Percentiles rank a stretch among this genome's conserved stretches.
Evolutionary conservation across 2,888 invertebrate species (phyloP).

Genomic region (Cerastis leucographa): DNA sequence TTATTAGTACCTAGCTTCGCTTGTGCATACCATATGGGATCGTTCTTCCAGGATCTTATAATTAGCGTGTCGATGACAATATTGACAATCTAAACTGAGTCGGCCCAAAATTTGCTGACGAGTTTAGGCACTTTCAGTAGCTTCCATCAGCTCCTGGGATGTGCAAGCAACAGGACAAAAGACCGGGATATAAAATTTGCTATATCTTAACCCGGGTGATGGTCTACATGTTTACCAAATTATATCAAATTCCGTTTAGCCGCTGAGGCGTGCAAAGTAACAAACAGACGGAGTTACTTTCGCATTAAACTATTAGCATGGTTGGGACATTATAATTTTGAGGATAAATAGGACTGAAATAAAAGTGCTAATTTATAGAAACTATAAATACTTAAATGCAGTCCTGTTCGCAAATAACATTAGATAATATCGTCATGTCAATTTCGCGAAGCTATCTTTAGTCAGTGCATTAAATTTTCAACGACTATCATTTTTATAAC

Average conservation of each 20-base stretch:
- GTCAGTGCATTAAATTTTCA: constrained; percentile 23
- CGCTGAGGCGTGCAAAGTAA: not conserved
- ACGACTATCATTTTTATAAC: constrained; percentile 19
- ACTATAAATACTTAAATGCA: not conserved
- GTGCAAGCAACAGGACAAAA: not conserved
- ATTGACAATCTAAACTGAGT: not conserved
- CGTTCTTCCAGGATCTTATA: not conserved
- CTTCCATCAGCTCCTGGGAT: not conserved
- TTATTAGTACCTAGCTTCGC: not conserved
- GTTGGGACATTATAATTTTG: not conserved
- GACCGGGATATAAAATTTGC: not conserved
- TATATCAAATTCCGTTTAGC: not conserved
- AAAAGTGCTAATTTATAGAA: constrained; percentile 2
- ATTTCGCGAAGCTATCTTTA: constrained; percentile 7
- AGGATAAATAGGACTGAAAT: not conserved
- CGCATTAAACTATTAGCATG: not conserved
- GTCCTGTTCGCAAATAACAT: not conserved
- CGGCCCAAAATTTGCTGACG: not conserved
- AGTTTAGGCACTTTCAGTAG: not conserved
- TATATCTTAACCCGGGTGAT: not conserved
- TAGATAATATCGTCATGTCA: constrained; percentile 1
- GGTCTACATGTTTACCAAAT: not conserved
- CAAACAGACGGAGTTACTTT: not conserved
- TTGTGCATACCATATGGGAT: not conserved
- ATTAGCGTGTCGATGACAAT: not conserved